These are phyloP conservation scores for Tragulus kanchil DNA, from an alignment of 2,113 vertebrate genomes.

Conservation along the genomic window DNA sequence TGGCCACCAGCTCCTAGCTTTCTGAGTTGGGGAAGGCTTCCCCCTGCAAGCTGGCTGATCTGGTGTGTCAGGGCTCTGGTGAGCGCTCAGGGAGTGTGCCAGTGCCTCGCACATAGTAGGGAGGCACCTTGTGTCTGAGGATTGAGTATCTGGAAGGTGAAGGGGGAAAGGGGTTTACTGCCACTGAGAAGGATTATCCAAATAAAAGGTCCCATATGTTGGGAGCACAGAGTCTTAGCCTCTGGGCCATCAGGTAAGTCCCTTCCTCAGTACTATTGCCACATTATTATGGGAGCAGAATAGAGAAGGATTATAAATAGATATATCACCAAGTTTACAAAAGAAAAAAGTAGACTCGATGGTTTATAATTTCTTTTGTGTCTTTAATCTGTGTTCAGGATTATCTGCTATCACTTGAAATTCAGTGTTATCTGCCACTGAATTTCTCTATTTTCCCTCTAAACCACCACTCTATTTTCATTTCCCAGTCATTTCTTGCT, in stretches of 20 bases:
- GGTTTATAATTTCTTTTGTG: not conserved
- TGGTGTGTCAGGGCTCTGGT: rapidly evolving
- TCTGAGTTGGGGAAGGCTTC: not conserved
- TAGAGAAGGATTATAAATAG: not conserved
- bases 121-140: not conserved
- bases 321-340: not conserved
- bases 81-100: not conserved
- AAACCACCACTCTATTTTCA: not conserved
- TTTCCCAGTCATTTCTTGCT: not conserved
- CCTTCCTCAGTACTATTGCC: not conserved
- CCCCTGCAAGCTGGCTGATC: not conserved
- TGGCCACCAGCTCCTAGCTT: not conserved
- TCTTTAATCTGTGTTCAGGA: not conserved
- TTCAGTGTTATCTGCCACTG: not conserved
- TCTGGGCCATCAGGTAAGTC: not conserved
- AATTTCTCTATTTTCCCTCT: not conserved
- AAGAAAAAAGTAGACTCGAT: not conserved
- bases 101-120: not conserved
- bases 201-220: not conserved
- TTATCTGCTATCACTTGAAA: not conserved
- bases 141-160: too few relatives aligned
- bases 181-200: too few relatives aligned
- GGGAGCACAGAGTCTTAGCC: not conserved
- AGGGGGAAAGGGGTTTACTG: too few relatives aligned
- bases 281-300: not conserved